phyloP scores from a whole-genome alignment of 1,140 invertebrate species.

The Protaetia brevitarsis region DNA sequence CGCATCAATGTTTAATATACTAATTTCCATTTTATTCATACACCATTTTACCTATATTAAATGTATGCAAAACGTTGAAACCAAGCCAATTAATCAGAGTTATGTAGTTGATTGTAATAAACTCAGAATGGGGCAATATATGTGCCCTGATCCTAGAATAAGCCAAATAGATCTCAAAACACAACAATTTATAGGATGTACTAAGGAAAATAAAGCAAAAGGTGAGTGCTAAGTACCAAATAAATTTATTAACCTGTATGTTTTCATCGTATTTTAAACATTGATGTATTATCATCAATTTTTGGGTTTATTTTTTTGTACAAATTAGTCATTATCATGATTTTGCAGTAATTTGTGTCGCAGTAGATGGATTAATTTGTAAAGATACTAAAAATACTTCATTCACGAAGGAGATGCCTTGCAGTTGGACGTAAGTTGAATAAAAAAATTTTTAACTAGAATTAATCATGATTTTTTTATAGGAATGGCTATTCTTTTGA shows the following conservation, averaged over 20 bases:
- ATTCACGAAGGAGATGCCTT: conserved; percentile 80
- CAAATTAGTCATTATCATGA: not conserved
- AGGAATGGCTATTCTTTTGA: conserved; percentile 94
- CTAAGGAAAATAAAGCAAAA: conserved; percentile 72
- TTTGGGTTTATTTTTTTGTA: not conserved
- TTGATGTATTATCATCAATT: conserved; percentile 4
- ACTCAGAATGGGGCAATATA: conserved; percentile 77
- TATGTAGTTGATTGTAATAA: conserved; percentile 61
- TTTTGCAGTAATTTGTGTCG: conserved; percentile 76
- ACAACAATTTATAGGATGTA: conserved; percentile 83
- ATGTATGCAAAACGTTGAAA: conserved; percentile 6
- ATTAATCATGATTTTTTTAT: conserved; percentile 45
- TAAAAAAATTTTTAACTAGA: not conserved
- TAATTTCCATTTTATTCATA: not conserved
- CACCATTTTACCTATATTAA: not conserved
- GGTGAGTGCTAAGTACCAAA: conserved; percentile 51
- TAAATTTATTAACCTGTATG: not conserved
- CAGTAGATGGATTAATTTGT: conserved; percentile 80
- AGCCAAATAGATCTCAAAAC: conserved; percentile 77
- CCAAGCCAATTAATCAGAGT: not conserved
- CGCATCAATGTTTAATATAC: not conserved
- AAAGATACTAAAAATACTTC: conserved; percentile 72
- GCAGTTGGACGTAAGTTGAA: conserved; percentile 87
- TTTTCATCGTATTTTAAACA: no score
- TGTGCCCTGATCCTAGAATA: conserved; percentile 76